These are phyloP conservation scores for Psix sp. DNA, from an alignment of 1,140 invertebrate genomes.

Conservation along the genomic window DNA sequence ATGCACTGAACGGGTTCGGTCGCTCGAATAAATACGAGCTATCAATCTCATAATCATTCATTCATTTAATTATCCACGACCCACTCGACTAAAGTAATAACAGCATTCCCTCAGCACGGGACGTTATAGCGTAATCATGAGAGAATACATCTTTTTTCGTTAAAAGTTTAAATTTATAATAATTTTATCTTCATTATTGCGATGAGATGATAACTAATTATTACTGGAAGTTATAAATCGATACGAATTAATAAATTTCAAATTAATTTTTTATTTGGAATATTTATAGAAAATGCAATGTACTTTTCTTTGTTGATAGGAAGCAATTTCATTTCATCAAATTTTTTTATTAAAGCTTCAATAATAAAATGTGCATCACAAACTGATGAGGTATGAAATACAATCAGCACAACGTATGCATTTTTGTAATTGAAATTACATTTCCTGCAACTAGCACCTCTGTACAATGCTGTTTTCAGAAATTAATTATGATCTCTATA, in stretches of 20 bases:
- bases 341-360: conserved; percentile 24
- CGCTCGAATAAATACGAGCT: too few species aligned
- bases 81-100: too few species aligned
- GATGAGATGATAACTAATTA: conserved; percentile 25
- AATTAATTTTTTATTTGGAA: conserved; percentile 18
- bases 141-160: not conserved
- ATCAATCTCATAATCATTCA: too few species aligned
- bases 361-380: conserved; percentile 61
- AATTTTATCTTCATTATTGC: conserved; percentile 10
- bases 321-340: conserved; percentile 30
- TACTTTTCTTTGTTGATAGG: conserved; percentile 55
- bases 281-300: conserved; percentile 13
- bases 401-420: conserved; percentile 51
- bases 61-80: too few species aligned
- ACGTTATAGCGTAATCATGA: too few species aligned
- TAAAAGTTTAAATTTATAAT: not conserved
- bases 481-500: conserved; percentile 66
- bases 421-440: conserved; percentile 69
- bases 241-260: conserved; percentile 27
- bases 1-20: too few species aligned
- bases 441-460: conserved; percentile 62
- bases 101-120: too few species aligned
- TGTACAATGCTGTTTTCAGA: conserved; percentile 62
- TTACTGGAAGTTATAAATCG: conserved; percentile 46
- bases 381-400: conserved; percentile 66